Evolutionary conservation across 1,140 invertebrate species (phyloP).

Genomic region (Cheumatopsyche charites): DNA sequence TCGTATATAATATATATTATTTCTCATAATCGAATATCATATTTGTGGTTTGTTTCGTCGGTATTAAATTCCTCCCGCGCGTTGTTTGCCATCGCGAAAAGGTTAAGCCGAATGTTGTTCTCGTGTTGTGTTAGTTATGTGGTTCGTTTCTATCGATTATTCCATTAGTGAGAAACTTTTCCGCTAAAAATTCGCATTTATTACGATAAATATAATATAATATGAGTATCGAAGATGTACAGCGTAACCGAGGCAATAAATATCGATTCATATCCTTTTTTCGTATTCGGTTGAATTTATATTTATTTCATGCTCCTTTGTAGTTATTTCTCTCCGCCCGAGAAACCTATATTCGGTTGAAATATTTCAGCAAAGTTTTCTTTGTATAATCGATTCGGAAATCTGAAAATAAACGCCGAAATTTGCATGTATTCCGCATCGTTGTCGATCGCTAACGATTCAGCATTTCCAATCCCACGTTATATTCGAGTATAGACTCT

Average conservation of each 20-base stretch:
- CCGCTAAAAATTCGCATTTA: background rate
- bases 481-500: background rate
- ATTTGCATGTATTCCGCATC: too few relatives aligned
- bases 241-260: conserved; percentile 18
- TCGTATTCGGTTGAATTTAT: background rate
- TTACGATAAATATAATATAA: background rate
- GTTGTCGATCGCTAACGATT: too few relatives aligned
- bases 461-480: too few relatives aligned
- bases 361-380: too few relatives aligned
- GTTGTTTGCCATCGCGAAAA: background rate
- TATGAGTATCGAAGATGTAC: conserved; percentile 10
- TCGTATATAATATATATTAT: too few relatives aligned
- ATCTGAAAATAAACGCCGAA: too few relatives aligned
- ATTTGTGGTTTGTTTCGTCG: background rate
- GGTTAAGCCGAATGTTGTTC: background rate
- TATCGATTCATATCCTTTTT: conserved; percentile 19
- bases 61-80: background rate
- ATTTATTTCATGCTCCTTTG: background rate
- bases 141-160: background rate
- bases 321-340: background rate
- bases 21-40: too few relatives aligned
- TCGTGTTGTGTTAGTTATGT: background rate
- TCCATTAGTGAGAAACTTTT: conserved; percentile 11
- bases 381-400: too few relatives aligned
- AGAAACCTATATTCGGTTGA: too few relatives aligned